Base-by-base conservation (phyloP, 2,113 vertebrate species). In the Stegostoma tigrinum region DNA sequence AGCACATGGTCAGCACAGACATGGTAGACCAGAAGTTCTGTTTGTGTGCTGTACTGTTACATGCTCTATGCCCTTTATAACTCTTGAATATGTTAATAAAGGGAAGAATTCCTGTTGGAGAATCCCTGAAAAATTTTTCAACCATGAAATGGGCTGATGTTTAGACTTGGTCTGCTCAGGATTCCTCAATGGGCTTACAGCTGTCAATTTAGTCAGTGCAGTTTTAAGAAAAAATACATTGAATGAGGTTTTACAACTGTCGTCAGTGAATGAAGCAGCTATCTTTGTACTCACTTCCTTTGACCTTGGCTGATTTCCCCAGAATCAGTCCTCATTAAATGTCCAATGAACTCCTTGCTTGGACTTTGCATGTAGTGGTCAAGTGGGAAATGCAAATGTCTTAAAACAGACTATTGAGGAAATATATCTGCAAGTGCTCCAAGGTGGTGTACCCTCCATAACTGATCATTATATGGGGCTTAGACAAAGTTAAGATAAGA, bases 321-420 rank as follows among this genome's bases (percentile, higher is more conserved):
- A 64, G 89, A 64, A 55, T 66, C 89, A 66, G 24, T 61, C 34
- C 89, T 91, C 2, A 91, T n/a, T 64, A 21, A 91, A 64, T 66
- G 55, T n/a, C 4, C 89, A 66, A 19, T 91, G 55, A 64, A 14
- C 55, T 64, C 89, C 55, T 91, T 34, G 61, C 55, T n/a, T 91
- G 55, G 30, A n/a, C 34, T 34, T 91, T 64, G 27, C 30, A 38
- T 15, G 64, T n/a, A 61, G 55, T 55, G 34, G 34, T 64, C 64
- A 91, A 66, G 89, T 91, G 89, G 48, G 34, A 91, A 66, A 64
- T 91, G 89, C 89, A 34, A 4, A 91, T 91, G 89, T 91, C 64
- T 48, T 48, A 48, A 48, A 38, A 64, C n/a, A 34, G 34, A n/a
- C 61, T 91, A 34, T 34, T 66, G 55, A 0, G 27, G n/a, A 89